Base-by-base conservation (phyloP, 2,888 invertebrate genomes). In the Leucophenga maculata region DNA sequence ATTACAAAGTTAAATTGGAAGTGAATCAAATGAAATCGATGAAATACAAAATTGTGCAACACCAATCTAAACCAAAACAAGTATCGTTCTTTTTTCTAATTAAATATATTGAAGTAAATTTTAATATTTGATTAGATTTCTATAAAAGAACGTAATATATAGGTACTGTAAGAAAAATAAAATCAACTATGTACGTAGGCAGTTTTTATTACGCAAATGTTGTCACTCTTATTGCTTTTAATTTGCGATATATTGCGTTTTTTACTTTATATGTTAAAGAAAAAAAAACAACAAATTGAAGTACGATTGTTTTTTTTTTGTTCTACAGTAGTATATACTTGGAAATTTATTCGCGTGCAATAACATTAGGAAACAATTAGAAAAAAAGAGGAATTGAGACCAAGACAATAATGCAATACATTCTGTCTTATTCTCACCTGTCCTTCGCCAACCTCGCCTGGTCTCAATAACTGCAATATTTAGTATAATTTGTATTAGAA, bases 361-460 rank as follows among this genome's bases (percentile, higher is more conserved):
- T 39, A 39, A 39, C 8, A 39, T 11, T 39, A 11, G 8, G 26
- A 26, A 3, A 26, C 3, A 26, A 26, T 3, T 39, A 39, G 11
- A 39, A 39, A 46, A 64, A 32, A 46, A 26, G 44, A 31, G 14
- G 26, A 64, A 46, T 64, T 64, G 46, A 64, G 62, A 64, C 46
- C 46, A 48, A 64, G 46, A 64, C 20, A 22, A 48, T 46, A 64
- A 44, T 64, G 22, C 50, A 52, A 46, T 1, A 62, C 11, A 13
- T 26, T 11, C 22, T 22, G 48, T 22, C 80, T 71, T 73, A 70
- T 67, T 85, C 88, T 88, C 88, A 93, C 93, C 93, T 93, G 93
- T 89, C 90, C 90, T 89, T 93, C 87, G 80, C 87, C 93, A 89
- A 94, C 92, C 91, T 94, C 93, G 90, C 93, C 94, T 88, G 93